Base-by-base conservation (phyloP, 2,888 invertebrate genomes). In the Melikaiella ostensackeni region DNA sequence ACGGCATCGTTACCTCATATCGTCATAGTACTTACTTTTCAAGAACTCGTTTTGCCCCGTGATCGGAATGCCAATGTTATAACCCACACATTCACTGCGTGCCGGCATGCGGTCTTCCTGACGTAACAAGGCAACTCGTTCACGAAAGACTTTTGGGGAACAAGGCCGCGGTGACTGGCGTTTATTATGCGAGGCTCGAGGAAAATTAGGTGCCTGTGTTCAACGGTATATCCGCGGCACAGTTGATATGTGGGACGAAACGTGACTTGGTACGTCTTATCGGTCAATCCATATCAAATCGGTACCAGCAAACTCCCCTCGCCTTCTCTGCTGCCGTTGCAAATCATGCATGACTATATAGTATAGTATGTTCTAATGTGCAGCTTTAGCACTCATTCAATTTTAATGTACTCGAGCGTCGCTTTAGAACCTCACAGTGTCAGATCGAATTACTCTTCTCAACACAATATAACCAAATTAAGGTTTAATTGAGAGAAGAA, bases 211-310 rank as follows among this genome's bases (percentile, higher is more conserved):
- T 81, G 79, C 76, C 82, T 80, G 80, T 82, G 79, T 80, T 80
- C 81, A 84, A 82, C 83, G 84, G 83, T 83, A 83, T 77, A 82
- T 79, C 77, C 77, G 59, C 76, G 77, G 79, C 81, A 80, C 80
- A 78, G 81, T 70, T 81, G 85, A 83, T 86, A 88, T 87, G 87
- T 88, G 85, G 87, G 84, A 83, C 88, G 84, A 87, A 86, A 88
- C 88, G 87, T 88, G 87, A 87, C 86, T 83, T 79, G 80, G 78
- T 66, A 77, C 79, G 75, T 81, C 77, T 78, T 79, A 82, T 82
- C 81, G 79, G 80, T 79, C 79, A 78, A 81, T 79, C 79, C 81
- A 79, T 76, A 81, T 81, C 80, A 81, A 81, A 81, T 81, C 79
- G 78, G 73, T 78, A 55, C 77, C 75, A 75, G 78, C 82, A 80